Conservation (phyloP, 2,888 invertebrate genomes). For the Drosophila infuscata region DNA sequence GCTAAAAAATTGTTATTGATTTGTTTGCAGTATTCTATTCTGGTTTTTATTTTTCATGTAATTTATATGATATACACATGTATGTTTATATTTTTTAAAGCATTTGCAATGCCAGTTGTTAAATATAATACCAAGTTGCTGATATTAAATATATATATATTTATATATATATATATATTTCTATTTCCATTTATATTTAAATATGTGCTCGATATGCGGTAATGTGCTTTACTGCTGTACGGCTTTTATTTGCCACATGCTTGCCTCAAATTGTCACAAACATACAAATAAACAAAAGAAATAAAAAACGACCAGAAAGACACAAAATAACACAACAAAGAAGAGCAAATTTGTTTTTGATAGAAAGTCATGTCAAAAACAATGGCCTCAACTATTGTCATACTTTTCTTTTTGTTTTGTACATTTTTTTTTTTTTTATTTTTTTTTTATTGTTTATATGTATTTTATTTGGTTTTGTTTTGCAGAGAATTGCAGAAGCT, state of each 20-base stretch:
- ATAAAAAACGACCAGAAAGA: neutral
- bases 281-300: slow-evolving; percentile 13
- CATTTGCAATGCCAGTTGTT: slow-evolving; percentile 4
- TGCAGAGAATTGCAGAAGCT: slow-evolving; percentile 6
- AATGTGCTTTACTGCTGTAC: slow-evolving; percentile 14
- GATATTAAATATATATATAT: neutral
- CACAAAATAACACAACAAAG: slow-evolving; percentile 70
- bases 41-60: neutral
- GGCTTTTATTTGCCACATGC: slow-evolving; percentile 42
- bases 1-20: neutral
- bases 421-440: slow-evolving; percentile 1
- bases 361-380: slow-evolving; percentile 81
- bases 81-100: neutral
- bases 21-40: no score
- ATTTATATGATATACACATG: neutral
- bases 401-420: slow-evolving; percentile 34
- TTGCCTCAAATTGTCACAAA: slow-evolving; percentile 48
- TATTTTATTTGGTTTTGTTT: slow-evolving; percentile 12
- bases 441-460: neutral
- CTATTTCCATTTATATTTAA: slow-evolving; percentile 5
- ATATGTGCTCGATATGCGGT: slow-evolving; percentile 1
- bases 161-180: neutral
- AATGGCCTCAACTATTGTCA: slow-evolving; percentile 77
- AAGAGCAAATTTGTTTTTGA: slow-evolving; percentile 78
- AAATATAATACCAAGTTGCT: slow-evolving; percentile 45